phyloP scores from a whole-genome alignment of 2,113 vertebrate species.

The Hippocampus zosterae region DNA sequence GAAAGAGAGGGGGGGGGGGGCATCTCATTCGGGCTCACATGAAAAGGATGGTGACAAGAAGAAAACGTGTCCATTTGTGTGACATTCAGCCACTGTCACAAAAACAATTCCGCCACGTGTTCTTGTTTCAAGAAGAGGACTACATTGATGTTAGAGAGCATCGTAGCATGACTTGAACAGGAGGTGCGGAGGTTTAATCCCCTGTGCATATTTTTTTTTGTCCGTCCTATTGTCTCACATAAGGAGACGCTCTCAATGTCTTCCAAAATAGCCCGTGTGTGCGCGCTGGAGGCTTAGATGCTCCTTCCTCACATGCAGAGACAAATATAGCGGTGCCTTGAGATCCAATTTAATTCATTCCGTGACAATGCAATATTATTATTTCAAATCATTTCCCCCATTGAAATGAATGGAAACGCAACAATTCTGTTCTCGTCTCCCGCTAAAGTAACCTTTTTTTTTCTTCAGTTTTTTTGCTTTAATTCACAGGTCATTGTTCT shows the following conservation, averaged over 20 bases:
- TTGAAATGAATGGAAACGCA: too few species aligned
- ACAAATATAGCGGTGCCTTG: background rate
- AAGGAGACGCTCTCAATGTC: constrained; percentile 12
- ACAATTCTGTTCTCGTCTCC: too few species aligned
- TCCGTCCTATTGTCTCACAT: constrained; percentile 15
- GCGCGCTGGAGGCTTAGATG: background rate
- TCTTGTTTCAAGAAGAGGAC: constrained; percentile 21
- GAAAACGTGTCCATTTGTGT: constrained; percentile 2
- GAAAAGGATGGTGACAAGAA: constrained; percentile 15
- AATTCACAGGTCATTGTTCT: too few species aligned
- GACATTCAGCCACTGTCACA: constrained; percentile 24
- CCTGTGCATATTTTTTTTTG: constrained; percentile 16
- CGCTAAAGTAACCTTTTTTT: too few species aligned
- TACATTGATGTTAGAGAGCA: constrained; percentile 18
- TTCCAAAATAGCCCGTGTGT: background rate
- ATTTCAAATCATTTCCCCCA: background rate
- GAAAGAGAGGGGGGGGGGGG: constrained; percentile 8
- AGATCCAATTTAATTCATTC: background rate
- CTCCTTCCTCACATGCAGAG: background rate
- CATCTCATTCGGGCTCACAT: constrained; percentile 32
- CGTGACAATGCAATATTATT: background rate
- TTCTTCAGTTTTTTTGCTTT: too few species aligned
- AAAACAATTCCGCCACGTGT: constrained; percentile 26
- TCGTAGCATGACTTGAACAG: constrained; percentile 33
- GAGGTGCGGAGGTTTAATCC: constrained; percentile 23